phyloP scores from a whole-genome alignment of 2,797 vertebrate genomes.

The Propithecus deckenii region DNA sequence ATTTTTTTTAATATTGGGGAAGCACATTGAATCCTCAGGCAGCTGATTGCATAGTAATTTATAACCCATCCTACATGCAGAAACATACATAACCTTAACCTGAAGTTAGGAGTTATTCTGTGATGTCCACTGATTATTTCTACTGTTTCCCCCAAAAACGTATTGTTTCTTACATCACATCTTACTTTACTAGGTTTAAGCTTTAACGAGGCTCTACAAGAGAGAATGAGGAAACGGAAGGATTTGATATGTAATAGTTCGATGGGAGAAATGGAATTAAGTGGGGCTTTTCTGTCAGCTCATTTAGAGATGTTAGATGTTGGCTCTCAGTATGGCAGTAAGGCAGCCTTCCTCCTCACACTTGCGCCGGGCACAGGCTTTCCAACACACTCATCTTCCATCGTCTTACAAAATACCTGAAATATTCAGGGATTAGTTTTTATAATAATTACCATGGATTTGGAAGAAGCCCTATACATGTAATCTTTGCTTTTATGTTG shows the following conservation, averaged over 20 bases:
- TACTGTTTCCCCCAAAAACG: background rate
- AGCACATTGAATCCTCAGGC: background rate
- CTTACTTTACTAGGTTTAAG: background rate
- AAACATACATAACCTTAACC: background rate
- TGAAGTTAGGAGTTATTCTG: background rate
- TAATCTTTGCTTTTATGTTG: background rate
- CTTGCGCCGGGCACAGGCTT: background rate
- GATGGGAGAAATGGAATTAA: background rate
- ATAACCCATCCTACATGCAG: background rate
- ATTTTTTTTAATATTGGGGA: background rate
- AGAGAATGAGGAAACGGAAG: background rate
- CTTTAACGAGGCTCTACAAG: background rate
- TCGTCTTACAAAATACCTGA: background rate
- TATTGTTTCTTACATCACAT: background rate
- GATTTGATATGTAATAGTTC: background rate
- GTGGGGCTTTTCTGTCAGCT: background rate
- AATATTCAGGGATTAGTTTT: background rate
- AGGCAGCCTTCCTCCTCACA: background rate
- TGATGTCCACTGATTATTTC: background rate
- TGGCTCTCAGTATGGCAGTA: background rate
- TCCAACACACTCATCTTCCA: background rate
- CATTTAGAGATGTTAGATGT: background rate
- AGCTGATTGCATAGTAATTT: background rate
- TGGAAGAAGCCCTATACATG: background rate
- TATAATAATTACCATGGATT: background rate